These are phyloP conservation scores for Crotalus viridis DNA, from an alignment of 2,113 vertebrate species.

Conservation along the genomic window DNA sequence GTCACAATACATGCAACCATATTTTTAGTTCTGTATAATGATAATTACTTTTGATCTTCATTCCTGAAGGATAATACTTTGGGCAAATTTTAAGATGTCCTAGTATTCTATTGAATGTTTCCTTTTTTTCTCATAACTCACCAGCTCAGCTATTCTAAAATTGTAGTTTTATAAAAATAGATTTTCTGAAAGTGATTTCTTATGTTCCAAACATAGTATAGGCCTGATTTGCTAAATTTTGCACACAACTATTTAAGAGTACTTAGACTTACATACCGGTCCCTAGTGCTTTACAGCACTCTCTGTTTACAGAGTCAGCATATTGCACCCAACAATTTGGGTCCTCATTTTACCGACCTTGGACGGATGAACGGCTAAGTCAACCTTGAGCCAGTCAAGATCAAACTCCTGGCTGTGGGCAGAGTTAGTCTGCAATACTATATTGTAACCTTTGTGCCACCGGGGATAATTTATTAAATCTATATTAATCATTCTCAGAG, in stretches of 20 bases:
- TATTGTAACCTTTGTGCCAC: no score
- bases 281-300: neutral
- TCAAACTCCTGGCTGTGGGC: neutral
- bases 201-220: neutral
- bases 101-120: neutral
- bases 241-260: neutral
- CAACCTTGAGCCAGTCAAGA: neutral
- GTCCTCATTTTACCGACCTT: neutral
- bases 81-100: neutral
- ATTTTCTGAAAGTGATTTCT: no score
- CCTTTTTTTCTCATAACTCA: neutral
- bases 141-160: neutral
- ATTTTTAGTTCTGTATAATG: neutral
- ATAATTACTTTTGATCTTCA: neutral
- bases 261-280: neutral
- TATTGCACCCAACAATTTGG: neutral
- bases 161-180: neutral
- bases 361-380: neutral
- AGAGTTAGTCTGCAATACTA: neutral
- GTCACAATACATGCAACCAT: neutral
- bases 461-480: neutral
- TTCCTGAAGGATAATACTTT: neutral
- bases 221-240: neutral
- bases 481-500: neutral
- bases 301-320: neutral